These are phyloP conservation scores for Nothobranchius kuhntae DNA, from an alignment of 2,113 vertebrate species.

Conservation along the genomic window DNA sequence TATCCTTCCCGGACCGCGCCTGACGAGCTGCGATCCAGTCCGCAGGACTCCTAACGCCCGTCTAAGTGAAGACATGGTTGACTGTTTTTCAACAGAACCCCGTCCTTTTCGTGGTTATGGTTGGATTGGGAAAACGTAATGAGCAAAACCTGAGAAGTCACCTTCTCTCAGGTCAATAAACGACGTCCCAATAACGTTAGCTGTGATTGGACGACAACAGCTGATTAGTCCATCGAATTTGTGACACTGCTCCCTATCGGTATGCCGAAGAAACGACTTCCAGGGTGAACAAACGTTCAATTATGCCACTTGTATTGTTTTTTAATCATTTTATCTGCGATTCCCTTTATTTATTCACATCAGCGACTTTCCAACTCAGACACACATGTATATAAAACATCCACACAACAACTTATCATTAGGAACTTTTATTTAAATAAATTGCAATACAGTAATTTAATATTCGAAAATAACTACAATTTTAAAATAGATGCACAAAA, in stretches of 20 bases:
- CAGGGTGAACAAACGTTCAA: too few relatives aligned
- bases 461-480: too few relatives aligned
- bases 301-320: too few relatives aligned
- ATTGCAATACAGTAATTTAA: too few relatives aligned
- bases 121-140: fast-evolving
- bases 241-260: constrained; percentile 28
- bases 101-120: neutral
- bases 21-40: constrained; percentile 39
- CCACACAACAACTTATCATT: too few relatives aligned
- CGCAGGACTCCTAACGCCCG: constrained; percentile 61
- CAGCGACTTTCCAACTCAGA: too few relatives aligned
- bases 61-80: constrained; percentile 70
- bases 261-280: fast-evolving
- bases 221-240: neutral
- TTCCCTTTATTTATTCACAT: too few relatives aligned
- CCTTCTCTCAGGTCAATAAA: constrained; percentile 64
- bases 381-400: too few relatives aligned
- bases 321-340: too few relatives aligned
- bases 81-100: neutral
- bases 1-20: constrained; percentile 48
- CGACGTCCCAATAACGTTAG: constrained; percentile 38
- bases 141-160: constrained; percentile 60
- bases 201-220: constrained; percentile 63
- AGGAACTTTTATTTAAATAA: too few relatives aligned
- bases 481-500: too few relatives aligned